Percentiles rank a stretch among this genome's conserved stretches.
Evolutionary conservation across 2,888 invertebrate genomes (phyloP).

Genomic region (Tenthredo scrophulariae): DNA sequence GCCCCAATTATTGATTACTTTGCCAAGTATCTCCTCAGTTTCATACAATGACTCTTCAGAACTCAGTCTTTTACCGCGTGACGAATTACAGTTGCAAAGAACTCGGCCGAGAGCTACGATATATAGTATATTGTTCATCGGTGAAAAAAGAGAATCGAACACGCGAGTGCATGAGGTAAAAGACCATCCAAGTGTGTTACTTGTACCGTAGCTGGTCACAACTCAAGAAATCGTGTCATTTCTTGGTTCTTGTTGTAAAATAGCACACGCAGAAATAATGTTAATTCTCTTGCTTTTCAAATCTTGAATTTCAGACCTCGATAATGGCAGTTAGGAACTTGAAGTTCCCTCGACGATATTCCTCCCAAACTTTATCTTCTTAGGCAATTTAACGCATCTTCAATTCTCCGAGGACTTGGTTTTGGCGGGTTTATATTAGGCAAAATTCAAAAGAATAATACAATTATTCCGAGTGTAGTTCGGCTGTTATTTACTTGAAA

Average conservation of each 20-base stretch:
- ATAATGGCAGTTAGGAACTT: neutral
- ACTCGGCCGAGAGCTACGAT: constrained; percentile 5
- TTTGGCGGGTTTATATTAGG: neutral
- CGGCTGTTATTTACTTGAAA: neutral
- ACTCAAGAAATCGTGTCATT: neutral
- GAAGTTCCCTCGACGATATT: neutral
- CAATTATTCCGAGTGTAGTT: neutral
- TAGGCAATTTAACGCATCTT: constrained; percentile 22
- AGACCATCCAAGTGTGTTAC: neutral
- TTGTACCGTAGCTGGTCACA: neutral
- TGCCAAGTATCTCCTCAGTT: constrained; percentile 23
- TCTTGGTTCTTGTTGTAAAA: neutral
- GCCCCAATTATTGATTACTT: constrained; percentile 39
- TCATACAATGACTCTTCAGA: constrained; percentile 32
- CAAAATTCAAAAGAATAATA: constrained; percentile 4
- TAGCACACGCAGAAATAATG: neutral
- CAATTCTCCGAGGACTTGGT: neutral
- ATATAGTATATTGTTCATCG: neutral
- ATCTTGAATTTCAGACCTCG: neutral
- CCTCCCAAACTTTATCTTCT: constrained; percentile 14
- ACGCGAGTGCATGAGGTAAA: neutral
- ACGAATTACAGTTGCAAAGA: constrained; percentile 6
- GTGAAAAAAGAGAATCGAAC: neutral
- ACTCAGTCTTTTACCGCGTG: constrained; percentile 25
- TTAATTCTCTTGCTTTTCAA: neutral